phyloP scores from a whole-genome alignment of 2,113 vertebrate genomes.

The Caracal caracal region DNA sequence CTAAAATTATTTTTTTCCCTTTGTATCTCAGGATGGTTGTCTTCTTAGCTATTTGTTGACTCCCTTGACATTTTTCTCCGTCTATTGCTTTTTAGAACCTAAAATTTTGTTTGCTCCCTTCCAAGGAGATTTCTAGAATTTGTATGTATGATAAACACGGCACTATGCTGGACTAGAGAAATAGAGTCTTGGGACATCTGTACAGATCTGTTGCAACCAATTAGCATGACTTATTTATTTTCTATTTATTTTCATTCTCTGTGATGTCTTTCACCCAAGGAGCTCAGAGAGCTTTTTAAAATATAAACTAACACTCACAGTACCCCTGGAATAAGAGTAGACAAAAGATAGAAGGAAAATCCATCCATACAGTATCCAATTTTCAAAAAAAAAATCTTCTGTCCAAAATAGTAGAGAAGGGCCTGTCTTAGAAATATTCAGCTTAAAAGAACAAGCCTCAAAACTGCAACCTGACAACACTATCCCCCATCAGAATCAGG shows the following conservation, averaged over 20 bases:
- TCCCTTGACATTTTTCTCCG: slow-evolving; percentile 20
- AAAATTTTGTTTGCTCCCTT: slow-evolving; percentile 34
- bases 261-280: slow-evolving; percentile 51
- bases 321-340: background rate
- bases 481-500: background rate
- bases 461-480: slow-evolving; percentile 18
- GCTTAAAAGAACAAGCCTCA: slow-evolving; percentile 29
- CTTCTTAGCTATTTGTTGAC: slow-evolving; percentile 5
- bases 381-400: background rate
- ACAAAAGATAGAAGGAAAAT: background rate
- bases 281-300: slow-evolving; percentile 48
- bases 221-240: slow-evolving; percentile 69
- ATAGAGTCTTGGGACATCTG: slow-evolving; percentile 43
- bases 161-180: background rate
- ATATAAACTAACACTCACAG: slow-evolving; percentile 46
- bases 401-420: background rate
- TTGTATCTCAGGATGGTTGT: background rate
- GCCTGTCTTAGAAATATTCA: background rate
- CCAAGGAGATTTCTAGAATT: slow-evolving; percentile 39
- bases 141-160: slow-evolving; percentile 57
- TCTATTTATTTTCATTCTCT: slow-evolving; percentile 54
- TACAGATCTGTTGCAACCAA: slow-evolving; percentile 14
- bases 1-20: background rate
- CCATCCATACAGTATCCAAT: background rate
- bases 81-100: slow-evolving; percentile 35